Evolutionary conservation across 1,140 invertebrate genomes (phyloP).

Genomic region (Microplitis mediator): DNA sequence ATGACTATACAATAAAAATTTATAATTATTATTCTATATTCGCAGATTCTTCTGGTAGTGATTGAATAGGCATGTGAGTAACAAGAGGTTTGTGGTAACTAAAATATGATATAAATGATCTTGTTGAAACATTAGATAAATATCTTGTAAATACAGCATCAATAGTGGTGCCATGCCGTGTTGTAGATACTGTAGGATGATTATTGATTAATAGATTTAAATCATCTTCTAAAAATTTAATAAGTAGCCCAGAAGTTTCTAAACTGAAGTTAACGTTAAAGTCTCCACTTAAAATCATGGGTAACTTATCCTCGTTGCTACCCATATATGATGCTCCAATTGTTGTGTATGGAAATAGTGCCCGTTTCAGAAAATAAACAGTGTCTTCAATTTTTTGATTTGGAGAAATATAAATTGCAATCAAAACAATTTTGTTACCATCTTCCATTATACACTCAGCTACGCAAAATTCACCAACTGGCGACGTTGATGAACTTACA

Average conservation of each 20-base stretch:
- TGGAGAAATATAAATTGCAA: conserved; percentile 22
- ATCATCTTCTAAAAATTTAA: conserved; percentile 5
- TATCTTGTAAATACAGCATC: conserved; percentile 15
- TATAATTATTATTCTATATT: neutral
- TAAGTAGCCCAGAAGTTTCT: neutral
- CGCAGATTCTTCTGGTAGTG: neutral
- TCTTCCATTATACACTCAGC: conserved; percentile 10
- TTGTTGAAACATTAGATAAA: neutral
- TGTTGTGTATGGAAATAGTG: conserved; percentile 6
- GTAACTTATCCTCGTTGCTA: neutral
- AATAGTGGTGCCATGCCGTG: conserved; percentile 7
- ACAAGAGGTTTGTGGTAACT: conserved; percentile 8
- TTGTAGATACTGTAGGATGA: neutral
- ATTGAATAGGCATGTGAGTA: conserved; percentile 1
- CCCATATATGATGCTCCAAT: neutral
- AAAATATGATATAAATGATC: neutral
- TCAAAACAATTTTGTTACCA: neutral
- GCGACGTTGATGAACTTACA: neutral
- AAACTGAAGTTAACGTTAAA: conserved; percentile 8
- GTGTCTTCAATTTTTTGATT: conserved; percentile 6
- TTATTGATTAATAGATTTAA: conserved; percentile 7
- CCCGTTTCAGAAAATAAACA: neutral
- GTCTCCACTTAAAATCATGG: conserved; percentile 19
- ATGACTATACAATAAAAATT: neutral
- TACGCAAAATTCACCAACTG: conserved; percentile 14